phyloP scores from a whole-genome alignment of 30 jellyfish, hydroid and myxozoan species.

The Sanderia malayensis region DNA sequence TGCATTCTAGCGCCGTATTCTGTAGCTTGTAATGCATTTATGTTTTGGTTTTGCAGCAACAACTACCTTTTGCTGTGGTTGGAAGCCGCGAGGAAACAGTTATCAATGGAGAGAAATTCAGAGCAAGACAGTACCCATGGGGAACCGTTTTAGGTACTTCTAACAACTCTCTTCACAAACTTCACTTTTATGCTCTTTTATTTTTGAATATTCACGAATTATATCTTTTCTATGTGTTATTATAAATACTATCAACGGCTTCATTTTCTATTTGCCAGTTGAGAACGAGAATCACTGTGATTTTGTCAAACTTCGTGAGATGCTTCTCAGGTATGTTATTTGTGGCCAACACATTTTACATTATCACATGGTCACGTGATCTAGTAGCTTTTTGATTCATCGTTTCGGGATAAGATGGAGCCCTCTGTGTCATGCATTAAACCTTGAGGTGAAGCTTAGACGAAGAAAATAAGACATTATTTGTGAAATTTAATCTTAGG shows the following conservation, averaged over 20 bases:
- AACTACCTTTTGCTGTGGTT: slow-evolving; percentile 99
- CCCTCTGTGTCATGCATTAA: too few species aligned
- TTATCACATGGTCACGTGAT: too few species aligned
- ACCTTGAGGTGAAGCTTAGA: background rate
- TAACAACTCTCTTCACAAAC: too few species aligned
- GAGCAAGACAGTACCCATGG: slow-evolving; percentile 99
- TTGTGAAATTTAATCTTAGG: background rate
- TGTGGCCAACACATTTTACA: too few species aligned
- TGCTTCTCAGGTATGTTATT: slow-evolving; percentile 75
- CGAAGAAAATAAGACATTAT: background rate
- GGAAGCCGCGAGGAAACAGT: slow-evolving; percentile 98
- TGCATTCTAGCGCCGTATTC: too few species aligned
- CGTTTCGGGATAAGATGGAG: too few species aligned
- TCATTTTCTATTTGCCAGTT: slow-evolving; percentile 48
- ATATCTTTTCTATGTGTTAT: too few species aligned
- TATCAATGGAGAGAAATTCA: slow-evolving; percentile 78
- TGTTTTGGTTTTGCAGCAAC: slow-evolving; percentile 56
- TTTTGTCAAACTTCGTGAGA: slow-evolving; percentile 94
- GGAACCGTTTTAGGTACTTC: slow-evolving; percentile 99
- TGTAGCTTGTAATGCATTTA: too few species aligned
- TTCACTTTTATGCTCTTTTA: background rate
- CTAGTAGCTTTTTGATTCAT: too few species aligned
- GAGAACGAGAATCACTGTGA: slow-evolving; percentile 98
- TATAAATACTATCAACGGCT: too few species aligned
- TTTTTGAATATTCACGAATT: too few species aligned